Conservation (phyloP, 1,140 invertebrate species). For the Bradynema listronoti region DNA sequence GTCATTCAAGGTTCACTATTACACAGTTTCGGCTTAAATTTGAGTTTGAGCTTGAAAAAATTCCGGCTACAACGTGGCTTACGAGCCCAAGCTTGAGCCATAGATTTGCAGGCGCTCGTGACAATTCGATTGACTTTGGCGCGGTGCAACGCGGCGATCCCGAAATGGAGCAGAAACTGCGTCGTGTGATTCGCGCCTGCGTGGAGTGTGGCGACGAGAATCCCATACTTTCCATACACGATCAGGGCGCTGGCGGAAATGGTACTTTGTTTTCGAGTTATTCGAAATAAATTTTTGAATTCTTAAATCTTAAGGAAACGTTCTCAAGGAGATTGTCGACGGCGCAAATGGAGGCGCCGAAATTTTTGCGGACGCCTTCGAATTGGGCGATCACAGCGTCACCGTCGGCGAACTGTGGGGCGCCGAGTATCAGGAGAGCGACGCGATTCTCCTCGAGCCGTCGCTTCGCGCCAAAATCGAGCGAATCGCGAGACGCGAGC, state of each 20-base stretch:
- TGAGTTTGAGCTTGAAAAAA: too few species aligned
- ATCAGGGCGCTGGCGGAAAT: conserved; percentile 94
- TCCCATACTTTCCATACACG: conserved; percentile 86
- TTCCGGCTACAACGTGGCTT: not conserved
- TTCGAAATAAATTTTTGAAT: conserved; percentile 10
- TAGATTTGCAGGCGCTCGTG: conserved; percentile 67
- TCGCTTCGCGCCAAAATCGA: conserved; percentile 66
- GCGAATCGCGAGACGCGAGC: conserved; percentile 74
- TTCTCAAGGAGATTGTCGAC: conserved; percentile 89
- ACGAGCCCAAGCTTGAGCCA: conserved; percentile 61
- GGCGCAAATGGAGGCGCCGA: conserved; percentile 73
- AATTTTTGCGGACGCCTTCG: conserved; percentile 78
- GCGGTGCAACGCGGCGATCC: conserved; percentile 94
- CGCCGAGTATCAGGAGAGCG: conserved; percentile 93
- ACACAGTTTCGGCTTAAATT: conserved; percentile 10
- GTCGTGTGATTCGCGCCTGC: conserved; percentile 83
- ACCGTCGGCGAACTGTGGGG: conserved; percentile 89
- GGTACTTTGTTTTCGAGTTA: conserved; percentile 60
- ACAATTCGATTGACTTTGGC: conserved; percentile 79
- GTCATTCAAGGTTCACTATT: conserved; percentile 63
- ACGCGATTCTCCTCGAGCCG: conserved; percentile 65
- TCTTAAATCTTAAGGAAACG: conserved; percentile 70
- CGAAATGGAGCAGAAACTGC: conserved; percentile 96
- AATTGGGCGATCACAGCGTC: conserved; percentile 86
- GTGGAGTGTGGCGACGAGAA: conserved; percentile 69